These are phyloP conservation scores for Aptenodytes forsteri DNA, from an alignment of 2,113 vertebrate species.

Conservation along the genomic window DNA sequence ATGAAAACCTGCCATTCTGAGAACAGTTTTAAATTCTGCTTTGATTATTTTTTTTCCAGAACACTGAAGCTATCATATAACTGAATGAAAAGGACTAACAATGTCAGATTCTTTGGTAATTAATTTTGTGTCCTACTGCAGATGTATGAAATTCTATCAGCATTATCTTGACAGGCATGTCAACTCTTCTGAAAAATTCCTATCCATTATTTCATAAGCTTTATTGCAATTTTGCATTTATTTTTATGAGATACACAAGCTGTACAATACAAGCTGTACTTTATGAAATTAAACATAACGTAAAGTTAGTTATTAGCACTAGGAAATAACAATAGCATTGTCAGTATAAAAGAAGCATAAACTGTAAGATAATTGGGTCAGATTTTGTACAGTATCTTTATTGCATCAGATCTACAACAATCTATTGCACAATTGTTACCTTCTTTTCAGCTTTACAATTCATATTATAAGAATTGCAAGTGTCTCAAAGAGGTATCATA, in stretches of 20 bases:
- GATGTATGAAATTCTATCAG: slow-evolving; percentile 48
- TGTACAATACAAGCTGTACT: neutral
- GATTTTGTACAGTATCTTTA: slow-evolving; percentile 27
- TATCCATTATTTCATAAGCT: neutral
- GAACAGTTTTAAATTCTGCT: slow-evolving; percentile 71
- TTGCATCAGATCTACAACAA: neutral
- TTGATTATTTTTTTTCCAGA: slow-evolving; percentile 70
- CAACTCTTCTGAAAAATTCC: slow-evolving; percentile 26
- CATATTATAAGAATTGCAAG: neutral
- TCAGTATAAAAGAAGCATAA: neutral
- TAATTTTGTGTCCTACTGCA: slow-evolving; percentile 47
- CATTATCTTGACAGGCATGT: slow-evolving; percentile 42
- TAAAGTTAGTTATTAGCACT: neutral
- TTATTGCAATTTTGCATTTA: slow-evolving; percentile 13
- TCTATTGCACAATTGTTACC: neutral
- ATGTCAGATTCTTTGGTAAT: slow-evolving; percentile 47
- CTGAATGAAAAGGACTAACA: slow-evolving; percentile 59
- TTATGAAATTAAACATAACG: slow-evolving; percentile 1
- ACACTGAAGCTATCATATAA: slow-evolving; percentile 54
- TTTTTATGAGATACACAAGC: neutral
- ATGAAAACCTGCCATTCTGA: slow-evolving; percentile 75
- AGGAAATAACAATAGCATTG: neutral
- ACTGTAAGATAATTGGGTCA: neutral
- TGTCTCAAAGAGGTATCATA: slow-evolving; percentile 6
- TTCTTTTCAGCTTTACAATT: slow-evolving; percentile 26